phyloP scores from a whole-genome alignment of 2,113 vertebrate species.

The Furnarius figulus region DNA sequence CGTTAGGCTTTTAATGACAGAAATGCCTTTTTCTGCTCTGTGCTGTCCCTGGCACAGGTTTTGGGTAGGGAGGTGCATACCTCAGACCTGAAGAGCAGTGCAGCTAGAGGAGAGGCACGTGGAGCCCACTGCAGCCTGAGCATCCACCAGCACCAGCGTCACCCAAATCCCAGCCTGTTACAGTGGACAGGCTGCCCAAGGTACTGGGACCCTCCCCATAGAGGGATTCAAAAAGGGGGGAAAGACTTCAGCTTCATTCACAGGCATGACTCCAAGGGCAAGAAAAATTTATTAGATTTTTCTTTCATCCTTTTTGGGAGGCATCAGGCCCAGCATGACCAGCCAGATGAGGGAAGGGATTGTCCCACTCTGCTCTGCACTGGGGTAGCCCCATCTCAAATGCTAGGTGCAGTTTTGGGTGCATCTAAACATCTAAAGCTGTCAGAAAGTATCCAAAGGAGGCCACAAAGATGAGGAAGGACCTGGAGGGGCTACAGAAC shows the following conservation, averaged over 20 bases:
- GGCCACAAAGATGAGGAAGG: not conserved
- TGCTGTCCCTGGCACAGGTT: not conserved
- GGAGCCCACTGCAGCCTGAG: not conserved
- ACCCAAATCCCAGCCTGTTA: not conserved
- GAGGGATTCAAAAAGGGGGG: not conserved
- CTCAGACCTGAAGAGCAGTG: not conserved
- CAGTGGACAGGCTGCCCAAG: not conserved
- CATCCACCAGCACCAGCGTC: accelerated
- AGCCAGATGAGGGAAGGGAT: not conserved
- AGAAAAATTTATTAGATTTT: not conserved
- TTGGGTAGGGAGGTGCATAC: not conserved
- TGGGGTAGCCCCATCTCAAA: not conserved
- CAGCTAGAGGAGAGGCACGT: not conserved
- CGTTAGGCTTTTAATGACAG: not conserved
- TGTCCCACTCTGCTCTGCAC: not conserved
- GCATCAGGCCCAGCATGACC: not conserved
- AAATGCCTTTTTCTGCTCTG: constrained; percentile 2
- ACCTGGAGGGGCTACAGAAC: not conserved
- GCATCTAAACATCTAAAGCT: not conserved
- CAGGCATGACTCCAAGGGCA: accelerated
- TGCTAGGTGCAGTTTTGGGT: not conserved
- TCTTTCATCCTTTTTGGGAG: not conserved
- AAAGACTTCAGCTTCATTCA: not conserved
- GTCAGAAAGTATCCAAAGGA: not conserved
- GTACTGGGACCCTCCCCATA: not conserved